Evolutionary conservation across 1,140 invertebrate species (phyloP), one percentile per base, ranked within the genome.

Genomic region (Drosophila oshimai): DNA sequence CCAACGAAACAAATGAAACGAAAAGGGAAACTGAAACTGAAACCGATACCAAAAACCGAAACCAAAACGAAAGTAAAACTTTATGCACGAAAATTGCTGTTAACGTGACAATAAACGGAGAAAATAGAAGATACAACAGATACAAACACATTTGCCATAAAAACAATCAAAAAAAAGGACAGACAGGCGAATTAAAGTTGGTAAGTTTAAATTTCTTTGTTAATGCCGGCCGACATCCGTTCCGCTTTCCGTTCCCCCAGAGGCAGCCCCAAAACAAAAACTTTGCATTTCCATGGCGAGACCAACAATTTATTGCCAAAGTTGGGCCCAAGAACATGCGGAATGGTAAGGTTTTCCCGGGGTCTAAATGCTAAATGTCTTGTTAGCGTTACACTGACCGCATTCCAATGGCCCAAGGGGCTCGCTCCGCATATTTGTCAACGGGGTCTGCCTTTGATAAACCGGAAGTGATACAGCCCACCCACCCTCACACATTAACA

Each of bases 231-330:
- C 10, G n/a, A 46, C 47, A 49, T 51, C 28, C 37, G 20, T 42
- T 53, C n/a, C 41, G 71, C 39, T 69, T 45, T 69, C 36, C 46
- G 34, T 49, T 61, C 41, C 53, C 47, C 53, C 46, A 31, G 50
- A 37, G 28, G 31, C 41, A 57, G 64, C 31, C 74, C 51, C 20
- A 67, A 70, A 84, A 83, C 55, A 67, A 70, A 84, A 83, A 57
- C 12, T 65, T 39, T 67, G 26, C 50, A 50, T 67, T 67, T 65
- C 62, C 45, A 60, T 67, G 44, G 73, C 46, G 15, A 74, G 70
- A 77, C 77, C 68, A 69, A 73, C 73, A 87, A 87, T 87, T 87
- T 87, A 87, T 87, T 81, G 70, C 83, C 73, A 77, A 87, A 87
- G 73, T 87, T 84, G 45, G 36, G 49, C 44, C 70, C 57, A 64